These are phyloP conservation scores for Acrocyrtus sp. DNA, from an alignment of 2,888 invertebrate species.

Conservation along the genomic window DNA sequence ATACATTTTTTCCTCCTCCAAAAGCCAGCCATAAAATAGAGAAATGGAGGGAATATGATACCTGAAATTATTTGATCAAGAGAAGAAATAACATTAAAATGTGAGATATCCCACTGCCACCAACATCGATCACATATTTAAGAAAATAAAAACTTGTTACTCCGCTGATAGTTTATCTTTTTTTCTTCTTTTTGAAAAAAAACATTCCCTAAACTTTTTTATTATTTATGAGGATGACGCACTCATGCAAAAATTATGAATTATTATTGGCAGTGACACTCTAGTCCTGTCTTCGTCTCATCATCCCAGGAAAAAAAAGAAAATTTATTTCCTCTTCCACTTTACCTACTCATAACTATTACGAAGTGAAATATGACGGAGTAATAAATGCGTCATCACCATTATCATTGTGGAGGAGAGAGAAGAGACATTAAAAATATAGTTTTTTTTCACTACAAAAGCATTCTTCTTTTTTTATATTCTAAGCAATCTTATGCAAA, in stretches of 20 bases:
- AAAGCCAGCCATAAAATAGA: not conserved
- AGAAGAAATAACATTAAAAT: too few relatives aligned
- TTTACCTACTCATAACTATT: too few relatives aligned
- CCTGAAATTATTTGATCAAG: too few relatives aligned
- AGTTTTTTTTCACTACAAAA: conserved; percentile 2
- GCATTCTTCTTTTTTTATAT: not conserved
- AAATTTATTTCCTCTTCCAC: not conserved
- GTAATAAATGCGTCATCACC: conserved; percentile 37
- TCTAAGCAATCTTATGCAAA: too few relatives aligned
- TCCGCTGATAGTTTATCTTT: too few relatives aligned
- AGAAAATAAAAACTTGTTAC: conserved; percentile 2
- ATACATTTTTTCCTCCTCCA: conserved; percentile 2
- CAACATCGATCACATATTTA: not conserved
- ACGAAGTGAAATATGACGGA: conserved; percentile 47
- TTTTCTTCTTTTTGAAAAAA: too few relatives aligned
- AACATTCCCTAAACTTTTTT: too few relatives aligned
- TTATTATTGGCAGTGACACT: conserved; percentile 35
- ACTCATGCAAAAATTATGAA: conserved; percentile 3
- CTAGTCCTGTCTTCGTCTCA: too few relatives aligned
- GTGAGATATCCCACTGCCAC: conserved; percentile 23
- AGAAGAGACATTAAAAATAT: not conserved
- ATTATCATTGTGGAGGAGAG: not conserved
- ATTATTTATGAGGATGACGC: too few relatives aligned
- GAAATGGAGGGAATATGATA: conserved; percentile 8
- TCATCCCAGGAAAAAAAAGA: not conserved